phyloP scores from a whole-genome alignment of 2,888 invertebrate genomes.

The Apamea monoglypha region DNA sequence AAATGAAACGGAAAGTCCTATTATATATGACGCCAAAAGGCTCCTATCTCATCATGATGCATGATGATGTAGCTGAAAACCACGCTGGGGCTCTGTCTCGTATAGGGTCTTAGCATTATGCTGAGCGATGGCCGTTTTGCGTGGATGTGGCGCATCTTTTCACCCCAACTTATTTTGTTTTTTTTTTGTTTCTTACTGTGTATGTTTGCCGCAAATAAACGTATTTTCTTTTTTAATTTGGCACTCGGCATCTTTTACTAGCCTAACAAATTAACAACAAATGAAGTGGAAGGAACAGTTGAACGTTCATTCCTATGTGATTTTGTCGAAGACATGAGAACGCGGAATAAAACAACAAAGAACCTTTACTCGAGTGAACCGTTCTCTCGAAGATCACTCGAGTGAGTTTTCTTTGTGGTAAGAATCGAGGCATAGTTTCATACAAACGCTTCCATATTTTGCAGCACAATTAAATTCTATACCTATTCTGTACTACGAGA shows the following conservation, averaged over 20 bases:
- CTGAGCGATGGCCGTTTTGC: too few species aligned
- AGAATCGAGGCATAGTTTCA: not conserved
- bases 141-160: too few species aligned
- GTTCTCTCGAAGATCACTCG: not conserved
- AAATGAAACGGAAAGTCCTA: too few species aligned
- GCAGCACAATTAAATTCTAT: not conserved
- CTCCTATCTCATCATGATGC: too few species aligned
- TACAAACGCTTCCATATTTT: not conserved
- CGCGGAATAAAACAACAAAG: not conserved
- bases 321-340: not conserved
- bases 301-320: not conserved
- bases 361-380: not conserved
- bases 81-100: too few species aligned
- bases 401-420: constrained; percentile 4
- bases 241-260: not conserved
- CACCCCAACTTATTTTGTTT: too few species aligned
- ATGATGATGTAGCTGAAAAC: too few species aligned
- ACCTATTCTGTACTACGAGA: not conserved
- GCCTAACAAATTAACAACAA: not conserved
- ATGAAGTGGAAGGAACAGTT: not conserved
- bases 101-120: too few species aligned
- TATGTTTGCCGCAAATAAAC: too few species aligned
- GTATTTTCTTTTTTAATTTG: too few species aligned
- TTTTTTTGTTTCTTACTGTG: too few species aligned
- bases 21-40: too few species aligned